Percentiles rank a stretch among this genome's conserved stretches.
Evolutionary conservation across 2,113 vertebrate species (phyloP).

Genomic region (Bubo bubo): DNA sequence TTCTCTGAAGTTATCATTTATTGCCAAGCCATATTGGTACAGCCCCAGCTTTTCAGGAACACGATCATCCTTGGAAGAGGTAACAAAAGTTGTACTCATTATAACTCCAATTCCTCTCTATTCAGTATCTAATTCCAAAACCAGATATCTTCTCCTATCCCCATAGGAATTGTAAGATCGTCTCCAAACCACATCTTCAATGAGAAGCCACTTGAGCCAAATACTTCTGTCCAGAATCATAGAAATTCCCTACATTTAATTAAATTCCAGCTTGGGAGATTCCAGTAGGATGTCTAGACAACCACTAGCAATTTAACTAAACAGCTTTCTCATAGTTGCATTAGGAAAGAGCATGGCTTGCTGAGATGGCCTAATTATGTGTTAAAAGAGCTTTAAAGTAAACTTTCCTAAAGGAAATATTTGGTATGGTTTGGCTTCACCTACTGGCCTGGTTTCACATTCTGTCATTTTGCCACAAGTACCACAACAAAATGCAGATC

Average conservation of each 20-base stretch:
- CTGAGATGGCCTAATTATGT: not conserved
- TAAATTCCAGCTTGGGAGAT: slow-evolving; percentile 26
- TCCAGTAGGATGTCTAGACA: slow-evolving; percentile 29
- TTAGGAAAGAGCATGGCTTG: not conserved
- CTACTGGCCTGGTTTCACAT: not conserved
- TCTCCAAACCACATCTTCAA: slow-evolving; percentile 26
- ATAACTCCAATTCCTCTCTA: not conserved
- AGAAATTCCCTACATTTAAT: not conserved
- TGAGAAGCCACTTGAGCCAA: not conserved
- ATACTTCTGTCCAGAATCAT: not conserved
- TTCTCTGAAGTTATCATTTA: not conserved
- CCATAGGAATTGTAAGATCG: not conserved
- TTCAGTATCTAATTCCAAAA: not conserved
- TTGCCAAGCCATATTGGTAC: not conserved
- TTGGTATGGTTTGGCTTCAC: not conserved
- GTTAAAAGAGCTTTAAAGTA: slow-evolving; percentile 10
- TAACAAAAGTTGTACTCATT: not conserved
- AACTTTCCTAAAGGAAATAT: not conserved
- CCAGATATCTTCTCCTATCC: not conserved
- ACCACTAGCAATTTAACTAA: not conserved
- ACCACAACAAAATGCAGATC: not conserved
- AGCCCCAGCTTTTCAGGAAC: not conserved
- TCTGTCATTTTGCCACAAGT: not conserved
- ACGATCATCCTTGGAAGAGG: not conserved
- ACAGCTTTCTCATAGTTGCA: slow-evolving; percentile 4